Conservation (phyloP, 2,113 vertebrate species). For the Saccopteryx leptura region DNA sequence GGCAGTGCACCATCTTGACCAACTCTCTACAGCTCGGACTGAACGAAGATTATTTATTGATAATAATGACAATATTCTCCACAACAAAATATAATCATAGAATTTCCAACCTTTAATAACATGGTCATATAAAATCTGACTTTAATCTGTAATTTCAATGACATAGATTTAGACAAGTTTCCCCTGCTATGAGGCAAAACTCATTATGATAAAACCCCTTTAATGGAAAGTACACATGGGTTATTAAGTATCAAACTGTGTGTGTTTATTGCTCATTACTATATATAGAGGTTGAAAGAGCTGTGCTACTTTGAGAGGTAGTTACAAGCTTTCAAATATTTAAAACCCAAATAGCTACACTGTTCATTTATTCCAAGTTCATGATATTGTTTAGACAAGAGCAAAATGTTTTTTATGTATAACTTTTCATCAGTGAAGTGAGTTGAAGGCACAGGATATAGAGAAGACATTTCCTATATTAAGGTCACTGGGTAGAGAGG, state of each 20-base stretch:
- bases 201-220: slow-evolving; percentile 81
- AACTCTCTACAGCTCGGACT: background rate
- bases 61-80: slow-evolving; percentile 61
- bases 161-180: slow-evolving; percentile 75
- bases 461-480: slow-evolving; percentile 25
- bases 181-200: slow-evolving; percentile 68
- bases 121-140: slow-evolving; percentile 53
- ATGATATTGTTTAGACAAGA: slow-evolving; percentile 75
- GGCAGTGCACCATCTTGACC: background rate
- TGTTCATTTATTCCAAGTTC: slow-evolving; percentile 68
- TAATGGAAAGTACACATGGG: slow-evolving; percentile 74
- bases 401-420: slow-evolving; percentile 64
- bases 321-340: slow-evolving; percentile 77
- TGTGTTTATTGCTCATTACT: slow-evolving; percentile 82
- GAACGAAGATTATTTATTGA: slow-evolving; percentile 52
- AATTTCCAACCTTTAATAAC: background rate
- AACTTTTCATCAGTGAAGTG: slow-evolving; percentile 68
- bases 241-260: slow-evolving; percentile 85
- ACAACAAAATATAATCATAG: background rate
- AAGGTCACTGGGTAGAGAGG: background rate
- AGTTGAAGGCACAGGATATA: slow-evolving; percentile 47
- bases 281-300: slow-evolving; percentile 81
- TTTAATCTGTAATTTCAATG: slow-evolving; percentile 70
- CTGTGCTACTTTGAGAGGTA: slow-evolving; percentile 69
- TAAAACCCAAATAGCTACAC: slow-evolving; percentile 67